Evolutionary conservation across 2,888 invertebrate species (phyloP), one percentile per base, ranked within the genome.

Genomic region (Chaetogeoica ovagalla): DNA sequence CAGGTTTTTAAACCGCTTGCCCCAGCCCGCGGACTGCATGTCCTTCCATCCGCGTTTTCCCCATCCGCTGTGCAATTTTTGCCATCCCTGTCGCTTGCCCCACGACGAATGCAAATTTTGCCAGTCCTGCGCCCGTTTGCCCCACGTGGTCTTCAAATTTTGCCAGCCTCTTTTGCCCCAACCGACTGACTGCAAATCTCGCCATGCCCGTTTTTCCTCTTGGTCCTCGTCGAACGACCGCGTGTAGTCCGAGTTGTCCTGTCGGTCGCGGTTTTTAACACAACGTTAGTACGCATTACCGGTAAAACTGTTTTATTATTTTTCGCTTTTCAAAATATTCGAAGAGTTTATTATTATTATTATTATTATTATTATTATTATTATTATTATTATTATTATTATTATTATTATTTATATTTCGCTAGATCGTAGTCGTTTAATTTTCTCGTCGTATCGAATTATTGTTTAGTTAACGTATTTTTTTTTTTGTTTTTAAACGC

Each of bases 81-180:
- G 88, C 90, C 90, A 90, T 39, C 87, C 90, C 83, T 90, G 87
- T 84, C 91, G 91, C 82, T 91, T 90, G 81, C 86, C 86, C 39
- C 85, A 84, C 21, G 82, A 63, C 75, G 82, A 68, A 23, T 68
- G 68, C 39, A 66, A 60, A 23, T 71, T 73, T 84, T 84, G 73
- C 79, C 79, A 79, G 57, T 79, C 79, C 43, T 79, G 79, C 23
- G 66, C 89, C 0, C 90, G 87, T 83, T 91, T 89, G 17, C 90
- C 90, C 89, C 89, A 89, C 11, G 87, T 87, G 13, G 84, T 84
- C 84, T 89, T 88, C 81, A 91, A 85, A 84, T 88, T 89, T 83
- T 88, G 88, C 90, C 90, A 90, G 21, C 83, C 90, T 0, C 90
- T 87, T 83, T 91, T 89, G 19, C 90, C 90, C 89, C 89, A 89